Percentiles rank a stretch among this genome's conserved stretches.
These are phyloP conservation scores for Novumbra hubbsi DNA, from an alignment of 2,797 vertebrate genomes.

Conservation along the genomic window DNA sequence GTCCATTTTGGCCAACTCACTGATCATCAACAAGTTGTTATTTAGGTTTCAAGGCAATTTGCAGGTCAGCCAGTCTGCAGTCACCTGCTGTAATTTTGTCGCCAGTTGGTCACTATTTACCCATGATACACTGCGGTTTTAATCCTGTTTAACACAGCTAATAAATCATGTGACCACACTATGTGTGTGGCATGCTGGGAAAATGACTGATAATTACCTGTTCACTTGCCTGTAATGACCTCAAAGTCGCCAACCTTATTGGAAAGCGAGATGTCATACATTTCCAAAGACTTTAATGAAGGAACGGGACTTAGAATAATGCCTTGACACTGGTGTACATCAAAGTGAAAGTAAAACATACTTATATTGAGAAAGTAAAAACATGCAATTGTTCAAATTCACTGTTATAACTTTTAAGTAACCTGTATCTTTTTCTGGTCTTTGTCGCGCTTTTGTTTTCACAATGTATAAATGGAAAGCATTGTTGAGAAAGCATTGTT, in stretches of 20 bases:
- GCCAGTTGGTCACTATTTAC: too few species aligned
- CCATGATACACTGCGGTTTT: too few species aligned
- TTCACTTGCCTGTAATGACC: conserved; percentile 48
- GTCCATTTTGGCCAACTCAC: too few species aligned
- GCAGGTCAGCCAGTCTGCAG: too few species aligned
- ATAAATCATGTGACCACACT: conserved; percentile 37
- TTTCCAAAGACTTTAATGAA: conserved; percentile 44
- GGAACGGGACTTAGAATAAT: conserved; percentile 43
- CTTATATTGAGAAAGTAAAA: conserved; percentile 58
- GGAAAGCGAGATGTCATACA: conserved; percentile 45
- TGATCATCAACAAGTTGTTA: too few species aligned
- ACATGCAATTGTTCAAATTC: conserved; percentile 65
- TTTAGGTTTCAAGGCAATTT: too few species aligned
- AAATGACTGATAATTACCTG: conserved; percentile 49
- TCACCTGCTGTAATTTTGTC: too few species aligned
- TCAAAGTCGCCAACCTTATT: conserved; percentile 46
- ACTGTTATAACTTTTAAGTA: conserved; percentile 67
- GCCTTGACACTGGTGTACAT: conserved; percentile 48
- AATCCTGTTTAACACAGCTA: background rate
- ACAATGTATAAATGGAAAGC: conserved; percentile 71
- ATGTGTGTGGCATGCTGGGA: conserved; percentile 44
- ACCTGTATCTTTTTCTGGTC: conserved; percentile 66
- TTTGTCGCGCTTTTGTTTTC: conserved; percentile 72
- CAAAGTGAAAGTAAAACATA: conserved; percentile 47
- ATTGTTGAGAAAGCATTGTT: conserved; percentile 54